Base-by-base conservation (phyloP, 2,113 vertebrate species). In the Herpailurus yagouaroundi region DNA sequence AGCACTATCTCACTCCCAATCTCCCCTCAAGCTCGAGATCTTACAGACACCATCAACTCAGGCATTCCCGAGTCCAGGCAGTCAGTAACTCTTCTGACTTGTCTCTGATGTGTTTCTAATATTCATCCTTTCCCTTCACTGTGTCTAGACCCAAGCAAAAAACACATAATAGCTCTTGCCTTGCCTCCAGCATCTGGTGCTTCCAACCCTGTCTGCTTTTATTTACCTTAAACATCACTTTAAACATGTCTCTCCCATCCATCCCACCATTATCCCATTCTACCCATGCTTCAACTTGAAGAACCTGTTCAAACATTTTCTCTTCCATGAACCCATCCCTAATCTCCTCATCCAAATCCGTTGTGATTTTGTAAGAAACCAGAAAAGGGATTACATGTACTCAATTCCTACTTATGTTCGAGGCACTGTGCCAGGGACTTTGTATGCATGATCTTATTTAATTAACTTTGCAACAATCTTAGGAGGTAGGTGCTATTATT, bases 311-410 rank as follows among this genome's bases (percentile, higher is more conserved):
- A 82, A 91, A 95, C 55, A 82, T 23, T 64, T 57, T 88, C 80
- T 82, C 76, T 97, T 91, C 76, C 64, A 77, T 41, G 94, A 96
- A 89, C 92, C 15, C 60, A 83, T 36, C 82, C 21, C 77, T 83
- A 93, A 96, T 83, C 36, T 85, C 83, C 31, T 89, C n/a, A 94
- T 50, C 14, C 38, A 77, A 77, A 89, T 79, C 86, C 55, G 77
- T 41, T 25, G 23, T 2, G 12, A 73, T 83, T 94, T 91, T 57
- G 21, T 91, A 91, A 94, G 68, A 96, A 91, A 91, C 23, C 45
- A 91, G 82, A 84, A 77, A 95, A 7, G 45, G 64, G 77, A 36
- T 93, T 74, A 74, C 9, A 73, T 85, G 94, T 74, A 29, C 38
- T 90, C 50, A 80, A 33, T 55, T 96, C 31, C 92, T 93, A 69